A percentile compares a stretch with the other conserved stretches of the same genome.
Conservation (phyloP, 2,797 vertebrate genomes). For the Tympanoctomys barrerae region DNA sequence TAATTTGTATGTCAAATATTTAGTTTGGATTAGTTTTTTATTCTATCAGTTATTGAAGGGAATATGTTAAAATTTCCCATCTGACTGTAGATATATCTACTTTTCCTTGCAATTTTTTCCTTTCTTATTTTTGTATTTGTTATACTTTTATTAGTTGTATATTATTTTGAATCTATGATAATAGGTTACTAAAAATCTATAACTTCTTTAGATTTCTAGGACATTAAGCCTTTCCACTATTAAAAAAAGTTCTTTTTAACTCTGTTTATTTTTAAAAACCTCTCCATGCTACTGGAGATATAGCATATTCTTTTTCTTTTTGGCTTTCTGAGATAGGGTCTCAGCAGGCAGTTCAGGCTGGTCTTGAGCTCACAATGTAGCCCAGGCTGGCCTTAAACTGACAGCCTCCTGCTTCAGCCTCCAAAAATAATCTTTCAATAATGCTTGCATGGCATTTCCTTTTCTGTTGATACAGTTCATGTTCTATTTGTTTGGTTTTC, state of each 20-base stretch:
- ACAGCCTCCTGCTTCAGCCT: background rate
- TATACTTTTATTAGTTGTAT: background rate
- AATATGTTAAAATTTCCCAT: background rate
- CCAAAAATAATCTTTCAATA: background rate
- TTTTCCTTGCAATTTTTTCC: conserved; percentile 17
- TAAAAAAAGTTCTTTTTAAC: conserved; percentile 5
- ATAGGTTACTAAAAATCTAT: background rate
- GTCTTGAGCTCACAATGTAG: background rate
- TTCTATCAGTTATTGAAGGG: background rate
- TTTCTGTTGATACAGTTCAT: background rate
- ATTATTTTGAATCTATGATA: conserved; percentile 25
- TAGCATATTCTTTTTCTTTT: background rate
- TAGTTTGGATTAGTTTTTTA: background rate
- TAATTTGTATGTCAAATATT: background rate
- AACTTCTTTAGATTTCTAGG: background rate
- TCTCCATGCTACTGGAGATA: background rate
- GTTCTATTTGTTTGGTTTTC: conserved; percentile 4
- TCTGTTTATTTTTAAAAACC: background rate
- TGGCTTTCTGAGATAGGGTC: background rate
- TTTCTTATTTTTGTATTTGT: background rate
- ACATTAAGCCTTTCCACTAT: background rate
- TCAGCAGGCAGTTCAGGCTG: background rate
- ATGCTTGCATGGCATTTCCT: background rate
- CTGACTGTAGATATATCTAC: background rate
- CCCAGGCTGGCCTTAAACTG: background rate